phyloP scores from a whole-genome alignment of 2,888 invertebrate genomes.

The Augochlorella aurata region DNA sequence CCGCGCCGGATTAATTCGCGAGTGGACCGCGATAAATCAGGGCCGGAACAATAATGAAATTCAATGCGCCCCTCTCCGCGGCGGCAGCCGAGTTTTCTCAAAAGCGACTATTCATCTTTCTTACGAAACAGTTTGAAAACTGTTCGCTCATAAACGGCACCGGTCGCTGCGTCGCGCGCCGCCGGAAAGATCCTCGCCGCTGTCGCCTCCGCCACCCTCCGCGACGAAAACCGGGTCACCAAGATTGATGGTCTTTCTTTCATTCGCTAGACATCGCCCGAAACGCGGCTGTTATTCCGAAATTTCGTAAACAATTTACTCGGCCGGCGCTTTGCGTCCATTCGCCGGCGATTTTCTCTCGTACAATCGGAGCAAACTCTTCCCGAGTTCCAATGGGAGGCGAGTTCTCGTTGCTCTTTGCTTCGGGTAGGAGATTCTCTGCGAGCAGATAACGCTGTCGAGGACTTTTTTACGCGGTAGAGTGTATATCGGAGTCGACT shows the following conservation, averaged over 20 bases:
- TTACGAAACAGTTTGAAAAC: constrained; percentile 70
- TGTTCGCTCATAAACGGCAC: constrained; percentile 70
- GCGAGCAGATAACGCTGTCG: no score
- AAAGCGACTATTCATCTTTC: constrained; percentile 70
- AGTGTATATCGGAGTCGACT: no score
- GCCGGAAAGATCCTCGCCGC: constrained; percentile 53
- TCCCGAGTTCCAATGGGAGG: no score
- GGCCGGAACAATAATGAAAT: constrained; percentile 64
- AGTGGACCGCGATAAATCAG: constrained; percentile 59
- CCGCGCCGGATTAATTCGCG: constrained; percentile 23
- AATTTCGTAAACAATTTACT: constrained; percentile 59
- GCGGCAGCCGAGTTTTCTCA: constrained; percentile 63
- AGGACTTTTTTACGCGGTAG: no score
- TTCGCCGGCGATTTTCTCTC: no score
- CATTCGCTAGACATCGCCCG: constrained; percentile 45
- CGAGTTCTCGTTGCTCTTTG: no score
- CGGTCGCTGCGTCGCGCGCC: constrained; percentile 16
- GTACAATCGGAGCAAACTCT: no score
- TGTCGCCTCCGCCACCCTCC: constrained; percentile 13
- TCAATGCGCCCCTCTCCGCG: constrained; percentile 49
- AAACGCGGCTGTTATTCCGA: constrained; percentile 62
- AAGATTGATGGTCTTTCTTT: constrained; percentile 68
- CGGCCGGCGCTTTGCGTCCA: background rate
- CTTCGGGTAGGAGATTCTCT: no score
- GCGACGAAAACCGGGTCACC: constrained; percentile 56